A percentile compares a stretch with the other conserved stretches of the same genome.
phyloP scores from a whole-genome alignment of 2,888 invertebrate species.

The Platycnemis pennipes region DNA sequence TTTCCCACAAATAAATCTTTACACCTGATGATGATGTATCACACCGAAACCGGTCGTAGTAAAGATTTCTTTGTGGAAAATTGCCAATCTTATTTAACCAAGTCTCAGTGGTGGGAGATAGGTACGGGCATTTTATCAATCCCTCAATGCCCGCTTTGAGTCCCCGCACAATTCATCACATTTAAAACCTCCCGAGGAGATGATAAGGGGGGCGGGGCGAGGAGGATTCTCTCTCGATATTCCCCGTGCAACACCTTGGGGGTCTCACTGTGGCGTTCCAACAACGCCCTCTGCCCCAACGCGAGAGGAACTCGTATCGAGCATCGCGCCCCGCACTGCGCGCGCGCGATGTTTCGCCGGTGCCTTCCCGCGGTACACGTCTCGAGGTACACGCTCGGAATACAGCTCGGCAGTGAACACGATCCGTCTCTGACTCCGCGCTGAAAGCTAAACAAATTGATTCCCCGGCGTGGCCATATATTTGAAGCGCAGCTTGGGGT shows the following conservation, averaged over 20 bases:
- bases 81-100: too few species aligned
- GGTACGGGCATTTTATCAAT: background rate
- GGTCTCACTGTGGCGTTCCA: background rate
- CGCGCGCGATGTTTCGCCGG: background rate
- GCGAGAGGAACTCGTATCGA: background rate
- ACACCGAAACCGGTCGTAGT: too few species aligned
- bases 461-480: background rate
- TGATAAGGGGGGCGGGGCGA: background rate
- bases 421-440: background rate
- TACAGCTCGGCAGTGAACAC: background rate
- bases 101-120: background rate
- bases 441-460: background rate
- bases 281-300: background rate
- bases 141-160: background rate
- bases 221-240: background rate
- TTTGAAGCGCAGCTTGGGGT: background rate
- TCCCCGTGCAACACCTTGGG: background rate
- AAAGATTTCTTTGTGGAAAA: too few species aligned
- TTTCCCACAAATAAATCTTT: too few species aligned
- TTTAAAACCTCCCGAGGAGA: background rate
- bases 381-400: background rate
- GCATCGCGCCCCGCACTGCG: background rate
- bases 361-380: background rate
- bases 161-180: background rate
- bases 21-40: too few species aligned